Conservation (phyloP, 2,888 invertebrate species). For the Lepidochitona cinerea region DNA sequence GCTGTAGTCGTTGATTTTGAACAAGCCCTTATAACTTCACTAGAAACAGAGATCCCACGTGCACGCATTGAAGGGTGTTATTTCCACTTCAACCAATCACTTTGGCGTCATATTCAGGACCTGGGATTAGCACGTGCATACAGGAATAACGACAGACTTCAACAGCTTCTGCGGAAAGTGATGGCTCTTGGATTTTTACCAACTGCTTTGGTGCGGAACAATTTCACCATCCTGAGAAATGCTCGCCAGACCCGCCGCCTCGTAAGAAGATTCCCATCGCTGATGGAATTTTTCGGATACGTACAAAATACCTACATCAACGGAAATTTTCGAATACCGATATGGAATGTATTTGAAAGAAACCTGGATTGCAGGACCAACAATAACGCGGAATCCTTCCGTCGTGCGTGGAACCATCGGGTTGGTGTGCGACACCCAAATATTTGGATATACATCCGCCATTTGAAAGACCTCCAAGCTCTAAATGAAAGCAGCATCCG, state of each 20-base stretch:
- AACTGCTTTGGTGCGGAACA: background rate
- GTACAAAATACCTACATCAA: slow-evolving; percentile 1
- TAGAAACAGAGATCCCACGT: slow-evolving; percentile 8
- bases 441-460: background rate
- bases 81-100: slow-evolving; percentile 8
- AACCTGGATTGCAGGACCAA: slow-evolving; percentile 4
- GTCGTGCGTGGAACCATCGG: background rate
- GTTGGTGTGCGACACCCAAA: background rate
- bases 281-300: slow-evolving; percentile 1
- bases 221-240: background rate
- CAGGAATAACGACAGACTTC: background rate
- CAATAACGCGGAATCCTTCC: slow-evolving; percentile 6
- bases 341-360: slow-evolving; percentile 10
- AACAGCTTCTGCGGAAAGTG: background rate
- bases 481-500: background rate
- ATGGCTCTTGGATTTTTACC: slow-evolving; percentile 5
- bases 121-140: background rate
- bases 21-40: slow-evolving; percentile 1
- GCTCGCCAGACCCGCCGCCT: background rate
- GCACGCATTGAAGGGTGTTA: background rate
- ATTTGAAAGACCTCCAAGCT: slow-evolving; percentile 3
- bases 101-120: background rate
- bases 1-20: slow-evolving; percentile 1
- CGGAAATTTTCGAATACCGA: background rate
- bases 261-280: background rate